Evolutionary conservation across 2,888 invertebrate genomes (phyloP), one percentile per base, ranked within the genome.

Genomic region (Pyrochroa serraticornis): DNA sequence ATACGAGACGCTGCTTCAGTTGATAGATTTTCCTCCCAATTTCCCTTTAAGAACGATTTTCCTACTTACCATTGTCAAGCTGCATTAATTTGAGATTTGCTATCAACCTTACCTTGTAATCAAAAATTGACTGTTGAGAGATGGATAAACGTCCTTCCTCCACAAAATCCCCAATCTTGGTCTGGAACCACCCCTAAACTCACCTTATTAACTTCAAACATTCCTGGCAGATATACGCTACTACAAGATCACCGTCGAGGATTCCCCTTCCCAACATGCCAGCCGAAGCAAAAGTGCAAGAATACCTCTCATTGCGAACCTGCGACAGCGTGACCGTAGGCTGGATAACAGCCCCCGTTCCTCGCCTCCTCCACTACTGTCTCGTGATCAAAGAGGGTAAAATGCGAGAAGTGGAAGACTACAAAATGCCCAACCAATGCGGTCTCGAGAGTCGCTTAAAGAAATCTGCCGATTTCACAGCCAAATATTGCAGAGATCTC

Each of bases 241-340:
- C 83, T 9, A 81, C 81, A 3, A 77, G 76, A 35, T 71, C 72
- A 6, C 60, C 67, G 7, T 57, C 74, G 8, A 73, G 75, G 59
- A 81, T 83, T 57, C 80, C 81, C 1, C 77, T 85, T 13, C 85
- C 86, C 0, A 81, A 80, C 56, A 72, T 86, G 65, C 85, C 85
- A n/a, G 73, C 72, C 10, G 80, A 81, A 55, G 79, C 81, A 7
- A 80, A 79, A 8, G 79, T 86, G 0, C 77, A 81, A 52, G 83
- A 85, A 68, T 83, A 83, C 56, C 74, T 77, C 39, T 79, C 82
- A 2, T 71, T 81, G 36, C 68, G 80, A 53, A 75, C 73, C 10
- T 86, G 86, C 67, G 78, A 82, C 46, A 80, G 83, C n/a, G 80
- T 82, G 1, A 83, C 82, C 9, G 79, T 86, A 9, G 84, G 84